phyloP scores from a whole-genome alignment of 2,888 invertebrate genomes.

The Watsonalla binaria region DNA sequence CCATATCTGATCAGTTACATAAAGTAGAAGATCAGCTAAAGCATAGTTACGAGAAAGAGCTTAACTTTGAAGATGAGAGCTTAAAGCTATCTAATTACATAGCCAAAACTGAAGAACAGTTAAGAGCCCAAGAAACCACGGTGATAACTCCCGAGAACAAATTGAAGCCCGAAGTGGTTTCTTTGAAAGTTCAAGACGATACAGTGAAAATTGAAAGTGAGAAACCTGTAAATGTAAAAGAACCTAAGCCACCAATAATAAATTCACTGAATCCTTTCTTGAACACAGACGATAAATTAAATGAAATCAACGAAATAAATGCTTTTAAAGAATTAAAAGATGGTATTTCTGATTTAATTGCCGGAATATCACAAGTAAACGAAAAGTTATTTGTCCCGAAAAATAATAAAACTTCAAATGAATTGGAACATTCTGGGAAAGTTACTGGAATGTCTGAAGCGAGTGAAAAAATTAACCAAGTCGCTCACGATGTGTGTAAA shows the following conservation, averaged over 20 bases:
- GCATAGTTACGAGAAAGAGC: slow-evolving; percentile 66
- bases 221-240: slow-evolving; percentile 17
- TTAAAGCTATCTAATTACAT: slow-evolving; percentile 44
- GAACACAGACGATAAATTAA: slow-evolving; percentile 54
- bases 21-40: slow-evolving; percentile 73
- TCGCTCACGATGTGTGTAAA: slow-evolving; percentile 36
- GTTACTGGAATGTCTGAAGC: slow-evolving; percentile 50
- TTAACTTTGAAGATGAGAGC: slow-evolving; percentile 61
- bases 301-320: slow-evolving; percentile 67
- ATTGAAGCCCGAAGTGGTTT: slow-evolving; percentile 42
- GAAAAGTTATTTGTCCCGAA: slow-evolving; percentile 64
- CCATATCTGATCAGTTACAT: slow-evolving; percentile 69
- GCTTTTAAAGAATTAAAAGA: slow-evolving; percentile 73
- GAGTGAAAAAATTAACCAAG: slow-evolving; percentile 52
- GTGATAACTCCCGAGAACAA: slow-evolving; percentile 43
- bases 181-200: slow-evolving; percentile 47
- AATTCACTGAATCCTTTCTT: slow-evolving; percentile 64
- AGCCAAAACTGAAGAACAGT: slow-evolving; percentile 38
- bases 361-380: slow-evolving; percentile 72
- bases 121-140: slow-evolving; percentile 47
- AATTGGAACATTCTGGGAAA: slow-evolving; percentile 25
- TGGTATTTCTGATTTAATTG: slow-evolving; percentile 72
- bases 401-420: slow-evolving; percentile 27
- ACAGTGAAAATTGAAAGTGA: slow-evolving; percentile 34
- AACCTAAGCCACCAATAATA: slow-evolving; percentile 28